These are phyloP conservation scores for Hydropsyche tenuis DNA, from an alignment of 1,140 invertebrate genomes.

Conservation along the genomic window DNA sequence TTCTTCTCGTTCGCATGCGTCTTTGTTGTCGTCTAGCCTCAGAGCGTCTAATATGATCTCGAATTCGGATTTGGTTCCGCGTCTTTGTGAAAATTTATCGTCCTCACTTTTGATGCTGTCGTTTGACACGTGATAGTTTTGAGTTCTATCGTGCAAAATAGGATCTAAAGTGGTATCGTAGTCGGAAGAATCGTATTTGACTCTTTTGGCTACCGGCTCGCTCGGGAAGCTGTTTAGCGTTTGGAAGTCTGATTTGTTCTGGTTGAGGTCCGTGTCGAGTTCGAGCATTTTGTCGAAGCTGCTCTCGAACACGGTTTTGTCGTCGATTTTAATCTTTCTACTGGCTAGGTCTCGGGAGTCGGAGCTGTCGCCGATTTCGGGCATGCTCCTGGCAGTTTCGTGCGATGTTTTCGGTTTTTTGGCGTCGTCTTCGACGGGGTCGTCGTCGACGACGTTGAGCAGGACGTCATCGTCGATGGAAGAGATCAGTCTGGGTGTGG, in stretches of 20 bases:
- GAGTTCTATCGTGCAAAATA: conserved; percentile 4
- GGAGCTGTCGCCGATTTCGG: conserved; percentile 51
- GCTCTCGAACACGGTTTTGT: conserved; percentile 55
- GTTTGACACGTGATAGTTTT: not conserved
- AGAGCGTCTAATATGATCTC: conserved; percentile 60
- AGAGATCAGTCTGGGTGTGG: conserved; percentile 71
- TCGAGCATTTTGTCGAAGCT: conserved; percentile 51
- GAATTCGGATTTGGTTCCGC: conserved; percentile 52
- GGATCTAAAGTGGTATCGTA: conserved; percentile 46
- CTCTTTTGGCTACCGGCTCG: conserved; percentile 37
- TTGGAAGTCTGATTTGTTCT: conserved; percentile 44
- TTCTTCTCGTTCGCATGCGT: conserved; percentile 51
- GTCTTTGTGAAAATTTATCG: conserved; percentile 32
- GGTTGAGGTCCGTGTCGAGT: conserved; percentile 45
- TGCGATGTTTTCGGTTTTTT: conserved; percentile 52
- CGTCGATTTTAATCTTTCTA: conserved; percentile 18
- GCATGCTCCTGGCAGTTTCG: conserved; percentile 38
- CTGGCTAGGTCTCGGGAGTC: conserved; percentile 31
- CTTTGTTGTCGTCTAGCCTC: conserved; percentile 54
- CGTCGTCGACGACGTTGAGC: conserved; percentile 56
- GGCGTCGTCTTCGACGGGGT: conserved; percentile 56
- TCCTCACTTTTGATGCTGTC: not conserved
- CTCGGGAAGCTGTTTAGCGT: conserved; percentile 38
- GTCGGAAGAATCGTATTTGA: conserved; percentile 50
- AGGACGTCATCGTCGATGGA: conserved; percentile 65